These are phyloP conservation scores for Setophaga kirtlandii DNA, from an alignment of 2,113 vertebrate species.

Conservation along the genomic window DNA sequence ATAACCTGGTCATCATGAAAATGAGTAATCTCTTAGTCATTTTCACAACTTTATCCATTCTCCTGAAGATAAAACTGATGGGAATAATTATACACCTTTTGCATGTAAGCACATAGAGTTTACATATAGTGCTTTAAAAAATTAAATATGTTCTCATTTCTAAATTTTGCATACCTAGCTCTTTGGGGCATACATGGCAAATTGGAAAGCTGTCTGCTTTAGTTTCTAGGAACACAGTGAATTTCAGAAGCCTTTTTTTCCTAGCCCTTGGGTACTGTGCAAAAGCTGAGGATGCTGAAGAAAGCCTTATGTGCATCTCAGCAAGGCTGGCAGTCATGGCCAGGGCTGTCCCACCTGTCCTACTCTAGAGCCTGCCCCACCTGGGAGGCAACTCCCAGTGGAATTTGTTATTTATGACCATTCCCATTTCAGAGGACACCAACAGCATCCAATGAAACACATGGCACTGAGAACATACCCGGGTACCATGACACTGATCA, in stretches of 20 bases:
- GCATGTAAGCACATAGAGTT: rapidly evolving
- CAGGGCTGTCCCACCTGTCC: too few relatives aligned
- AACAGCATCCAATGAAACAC: background rate
- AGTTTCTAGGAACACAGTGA: background rate
- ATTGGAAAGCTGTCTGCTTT: background rate
- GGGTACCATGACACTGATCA: rapidly evolving
- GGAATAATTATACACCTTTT: background rate
- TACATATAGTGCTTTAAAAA: rapidly evolving
- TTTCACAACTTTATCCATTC: background rate
- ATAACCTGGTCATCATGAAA: background rate
- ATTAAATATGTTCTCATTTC: background rate
- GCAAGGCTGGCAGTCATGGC: background rate
- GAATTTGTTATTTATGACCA: background rate
- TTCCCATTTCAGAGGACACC: background rate
- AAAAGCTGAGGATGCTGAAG: background rate
- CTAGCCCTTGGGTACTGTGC: background rate
- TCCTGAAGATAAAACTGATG: background rate
- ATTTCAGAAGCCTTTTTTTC: background rate
- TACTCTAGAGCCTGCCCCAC: too few relatives aligned
- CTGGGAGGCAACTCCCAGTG: background rate
- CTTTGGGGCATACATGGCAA: background rate
- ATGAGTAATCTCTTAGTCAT: background rate
- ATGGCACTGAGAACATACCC: background rate
- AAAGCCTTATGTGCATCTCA: background rate
- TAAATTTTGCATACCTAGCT: background rate